Conservation (phyloP, 1,140 invertebrate species). For the Trachymyrmex septentrionalis region DNA sequence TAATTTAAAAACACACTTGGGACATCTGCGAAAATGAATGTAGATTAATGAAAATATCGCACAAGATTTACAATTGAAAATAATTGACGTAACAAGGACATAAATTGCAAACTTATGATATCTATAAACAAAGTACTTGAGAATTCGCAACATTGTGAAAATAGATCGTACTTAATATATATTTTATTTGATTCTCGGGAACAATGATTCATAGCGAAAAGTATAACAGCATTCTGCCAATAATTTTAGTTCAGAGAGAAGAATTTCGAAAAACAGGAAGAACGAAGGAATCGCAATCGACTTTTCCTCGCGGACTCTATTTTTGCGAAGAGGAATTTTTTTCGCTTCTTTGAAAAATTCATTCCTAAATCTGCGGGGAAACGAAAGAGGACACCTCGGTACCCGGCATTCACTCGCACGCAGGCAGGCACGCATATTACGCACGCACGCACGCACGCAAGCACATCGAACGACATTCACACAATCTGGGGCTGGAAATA, state of each 20-base stretch:
- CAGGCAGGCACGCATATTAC: background rate
- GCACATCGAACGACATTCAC: slow-evolving; percentile 65
- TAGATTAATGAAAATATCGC: background rate
- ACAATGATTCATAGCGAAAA: slow-evolving; percentile 3
- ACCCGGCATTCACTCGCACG: slow-evolving; percentile 67
- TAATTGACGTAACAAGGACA: background rate
- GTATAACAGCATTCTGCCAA: background rate
- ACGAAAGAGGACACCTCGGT: slow-evolving; percentile 23
- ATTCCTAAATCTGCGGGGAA: background rate
- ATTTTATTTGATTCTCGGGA: background rate
- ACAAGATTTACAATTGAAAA: background rate
- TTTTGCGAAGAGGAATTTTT: background rate
- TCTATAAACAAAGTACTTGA: background rate
- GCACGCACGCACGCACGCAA: slow-evolving; percentile 27
- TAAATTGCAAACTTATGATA: slow-evolving; percentile 6
- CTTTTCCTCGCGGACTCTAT: background rate
- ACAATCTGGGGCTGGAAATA: slow-evolving; percentile 38
- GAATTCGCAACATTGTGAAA: background rate
- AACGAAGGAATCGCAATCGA: background rate
- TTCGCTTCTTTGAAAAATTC: background rate
- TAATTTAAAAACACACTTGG: background rate
- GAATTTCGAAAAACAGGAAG: background rate
- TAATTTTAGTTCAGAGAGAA: background rate
- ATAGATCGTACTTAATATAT: background rate
- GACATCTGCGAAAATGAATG: background rate